Evolutionary conservation across 1,140 invertebrate genomes (phyloP).

Genomic region (Scylla paramamosain): DNA sequence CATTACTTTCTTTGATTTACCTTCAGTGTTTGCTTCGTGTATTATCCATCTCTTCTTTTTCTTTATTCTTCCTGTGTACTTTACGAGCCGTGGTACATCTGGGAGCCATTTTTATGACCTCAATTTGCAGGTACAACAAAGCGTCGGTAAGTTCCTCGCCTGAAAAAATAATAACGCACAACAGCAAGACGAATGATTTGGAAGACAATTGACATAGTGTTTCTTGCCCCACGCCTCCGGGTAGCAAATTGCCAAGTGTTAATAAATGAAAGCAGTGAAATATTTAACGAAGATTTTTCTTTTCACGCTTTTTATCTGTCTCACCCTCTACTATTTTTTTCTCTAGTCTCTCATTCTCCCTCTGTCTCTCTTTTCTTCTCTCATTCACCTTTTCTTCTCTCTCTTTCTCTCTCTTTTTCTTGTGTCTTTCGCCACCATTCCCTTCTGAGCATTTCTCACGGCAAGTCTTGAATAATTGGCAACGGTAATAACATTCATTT

Average conservation of each 20-base stretch:
- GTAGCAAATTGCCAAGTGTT: not conserved
- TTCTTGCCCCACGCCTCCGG: not conserved
- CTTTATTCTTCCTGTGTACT: not conserved
- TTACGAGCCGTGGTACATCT: not conserved
- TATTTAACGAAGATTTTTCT: not conserved
- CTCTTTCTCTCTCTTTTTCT: not conserved
- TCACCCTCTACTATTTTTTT: not conserved
- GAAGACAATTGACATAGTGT: not conserved
- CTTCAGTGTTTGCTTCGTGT: not conserved
- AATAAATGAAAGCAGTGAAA: constrained; percentile 6
- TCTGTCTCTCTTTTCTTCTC: not conserved
- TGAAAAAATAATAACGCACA: constrained; percentile 24
- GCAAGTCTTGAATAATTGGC: not conserved
- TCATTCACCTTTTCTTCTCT: not conserved
- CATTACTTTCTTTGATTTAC: not conserved
- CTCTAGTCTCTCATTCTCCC: not conserved
- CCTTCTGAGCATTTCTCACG: not conserved
- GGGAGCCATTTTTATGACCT: constrained; percentile 2
- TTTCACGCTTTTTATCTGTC: not conserved
- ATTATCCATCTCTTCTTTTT: not conserved
- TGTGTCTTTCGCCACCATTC: not conserved
- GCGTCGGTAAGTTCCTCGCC: not conserved
- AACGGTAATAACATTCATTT: not conserved
- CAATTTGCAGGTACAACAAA: constrained; percentile 14
- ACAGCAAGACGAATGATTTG: not conserved